Evolutionary conservation across 2,888 invertebrate genomes (phyloP).

Genomic region (Athalia rosae): DNA sequence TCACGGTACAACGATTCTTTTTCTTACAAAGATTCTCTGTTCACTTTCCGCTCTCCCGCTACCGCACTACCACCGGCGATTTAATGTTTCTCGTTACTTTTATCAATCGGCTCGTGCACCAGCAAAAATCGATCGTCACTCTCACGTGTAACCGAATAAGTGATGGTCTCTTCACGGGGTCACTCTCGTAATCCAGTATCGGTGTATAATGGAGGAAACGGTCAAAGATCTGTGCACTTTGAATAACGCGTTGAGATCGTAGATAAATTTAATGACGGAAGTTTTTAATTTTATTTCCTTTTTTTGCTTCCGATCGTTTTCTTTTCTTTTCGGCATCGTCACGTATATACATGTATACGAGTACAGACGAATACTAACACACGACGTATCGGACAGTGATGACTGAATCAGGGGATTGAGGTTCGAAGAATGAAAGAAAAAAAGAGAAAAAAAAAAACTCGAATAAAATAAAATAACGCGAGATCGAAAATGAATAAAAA

Average conservation of each 20-base stretch:
- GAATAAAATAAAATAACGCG: background rate
- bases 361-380: no score
- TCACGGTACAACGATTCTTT: conserved; percentile 20
- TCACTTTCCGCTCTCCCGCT: conserved; percentile 27
- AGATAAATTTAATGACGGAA: conserved; percentile 16
- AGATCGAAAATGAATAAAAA: no score
- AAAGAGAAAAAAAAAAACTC: background rate
- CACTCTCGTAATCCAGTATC: background rate
- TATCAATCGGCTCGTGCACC: background rate
- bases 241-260: conserved; percentile 4
- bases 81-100: background rate
- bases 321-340: no score
- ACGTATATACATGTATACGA: no score
- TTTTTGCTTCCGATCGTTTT: no score
- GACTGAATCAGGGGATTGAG: conserved; percentile 17
- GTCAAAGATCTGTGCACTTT: background rate
- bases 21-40: background rate
- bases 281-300: background rate
- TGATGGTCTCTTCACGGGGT: background rate
- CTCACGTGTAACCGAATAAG: no score
- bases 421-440: conserved; percentile 10
- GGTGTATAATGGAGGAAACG: background rate
- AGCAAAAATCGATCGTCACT: no score
- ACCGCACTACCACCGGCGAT: background rate
- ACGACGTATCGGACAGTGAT: conserved; percentile 7